Base-by-base conservation (phyloP, 2,113 vertebrate species). In the Pygoscelis antarcticus region DNA sequence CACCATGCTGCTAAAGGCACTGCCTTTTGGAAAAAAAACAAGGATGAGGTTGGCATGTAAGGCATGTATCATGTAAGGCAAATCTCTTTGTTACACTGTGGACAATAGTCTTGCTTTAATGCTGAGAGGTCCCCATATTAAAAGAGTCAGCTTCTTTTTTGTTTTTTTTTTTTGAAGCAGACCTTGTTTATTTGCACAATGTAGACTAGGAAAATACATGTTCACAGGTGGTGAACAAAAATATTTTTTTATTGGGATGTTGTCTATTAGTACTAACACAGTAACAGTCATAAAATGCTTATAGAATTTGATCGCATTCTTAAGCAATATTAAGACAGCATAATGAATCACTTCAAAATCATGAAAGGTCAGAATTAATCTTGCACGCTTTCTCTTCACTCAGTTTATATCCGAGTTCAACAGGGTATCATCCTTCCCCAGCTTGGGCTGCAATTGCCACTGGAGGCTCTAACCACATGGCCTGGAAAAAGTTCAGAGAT, bases 1-100 rank as follows among this genome's bases (percentile, higher is more conserved):
- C 4, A 0, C 3, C 6, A 25, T 54, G 57, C 3, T 78, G 27
- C 5, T 81, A n/a, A 70, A 70, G 6, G 25, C 5, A 0, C 11
- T 87, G 23, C 6, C 26, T 82, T 74, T 72, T 22, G 14, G 23
- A 29, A 64, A 68, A 66, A 68, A 40, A 32, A 40, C 6, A n/a
- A 79, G 32, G 5, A 54, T 32, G 34, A 46, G 5, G 6, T 36
- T 42, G 42, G 42, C 42, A 3, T 23, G 13, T 72, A 74, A 82
- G 16, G 3, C 2, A 62, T 14, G 42, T 42, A 42, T 42, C 42
- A 3, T 18, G 13, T 72, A 74, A 82, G 16, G 3, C 2, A 62
- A 52, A 40, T 7, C 20, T 44, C 27, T 66, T 27, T 88, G 11
- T n/a, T 38, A 64, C 38, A 21, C 20, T 46, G 29, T 18, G 26